Evolutionary conservation across 1,140 invertebrate species (phyloP), one percentile per base, ranked within the genome.

Genomic region (Gryon sp.): DNA sequence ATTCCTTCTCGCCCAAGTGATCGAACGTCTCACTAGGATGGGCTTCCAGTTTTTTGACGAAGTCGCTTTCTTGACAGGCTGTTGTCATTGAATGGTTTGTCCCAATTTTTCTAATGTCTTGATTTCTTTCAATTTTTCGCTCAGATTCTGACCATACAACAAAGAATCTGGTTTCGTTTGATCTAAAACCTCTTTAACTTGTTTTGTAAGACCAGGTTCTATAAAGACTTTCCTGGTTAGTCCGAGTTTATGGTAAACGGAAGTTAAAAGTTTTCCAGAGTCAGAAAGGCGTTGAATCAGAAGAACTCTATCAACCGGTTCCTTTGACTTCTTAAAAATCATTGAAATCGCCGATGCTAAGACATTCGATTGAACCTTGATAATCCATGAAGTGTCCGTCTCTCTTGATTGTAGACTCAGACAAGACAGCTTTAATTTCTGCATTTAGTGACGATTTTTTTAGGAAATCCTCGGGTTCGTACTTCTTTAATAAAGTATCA

Each of bases 1-100:
- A 52, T 22, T 43, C 9, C 32, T 46, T 19, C 34, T 63, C 15
- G 36, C 59, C 45, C 45, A 50, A 8, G 32, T 19, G 12, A 63
- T 22, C 34, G 2, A 45, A 41, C 45, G 59, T 36, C n/a, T 63
- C 14, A 6, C 14, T 9, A 30, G 45, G 20, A 38, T 38, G 16
- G 30, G 12, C 7, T 15, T 45, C 24, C 40, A 45, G 48, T 28
- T 53, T 62, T 62, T 63, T 53, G 48, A 5, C 4, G n/a, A 9
- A 0, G 30, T 32, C 20, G 24, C 38, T 18, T 62, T 62, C n/a
- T 40, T 48, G 11, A 4, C 1, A 28, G 43, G 2, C 7, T 28
- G 11, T 11, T 32, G 24, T 18, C 38, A 16, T 20, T 48, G 30
- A 19, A 62, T 26, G 1, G 43, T 24, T 24, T 24, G 15, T 24